These are phyloP conservation scores for Tauraco hartlaubi DNA, from an alignment of 2,797 vertebrate genomes.

Conservation along the genomic window DNA sequence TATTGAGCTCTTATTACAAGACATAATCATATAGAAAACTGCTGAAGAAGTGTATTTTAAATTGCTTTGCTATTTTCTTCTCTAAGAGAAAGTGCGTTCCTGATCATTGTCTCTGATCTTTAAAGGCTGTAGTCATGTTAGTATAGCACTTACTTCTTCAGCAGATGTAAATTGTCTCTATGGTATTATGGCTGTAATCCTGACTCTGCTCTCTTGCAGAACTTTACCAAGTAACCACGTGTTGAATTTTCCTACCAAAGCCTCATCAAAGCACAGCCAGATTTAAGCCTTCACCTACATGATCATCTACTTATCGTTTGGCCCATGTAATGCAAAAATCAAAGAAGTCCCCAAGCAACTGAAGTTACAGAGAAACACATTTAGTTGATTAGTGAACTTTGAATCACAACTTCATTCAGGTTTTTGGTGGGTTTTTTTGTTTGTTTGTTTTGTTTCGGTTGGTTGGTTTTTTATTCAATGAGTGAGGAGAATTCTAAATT, in stretches of 20 bases:
- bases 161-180: not conserved
- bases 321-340: not conserved
- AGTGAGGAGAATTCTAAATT: not conserved
- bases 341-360: not conserved
- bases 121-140: not conserved
- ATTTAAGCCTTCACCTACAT: not conserved
- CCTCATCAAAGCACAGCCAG: not conserved
- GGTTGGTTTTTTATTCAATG: not conserved
- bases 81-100: not conserved
- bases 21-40: constrained; percentile 31
- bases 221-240: not conserved
- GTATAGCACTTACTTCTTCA: not conserved
- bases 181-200: not conserved
- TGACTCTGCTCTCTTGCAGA: not conserved
- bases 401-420: not conserved
- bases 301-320: not conserved
- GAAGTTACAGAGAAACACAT: not conserved
- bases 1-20: constrained; percentile 17
- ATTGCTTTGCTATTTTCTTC: constrained; percentile 38
- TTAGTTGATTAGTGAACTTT: not conserved
- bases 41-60: constrained; percentile 44
- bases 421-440: not conserved
- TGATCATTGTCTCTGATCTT: constrained; percentile 22
- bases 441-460: not conserved
- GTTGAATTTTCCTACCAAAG: not conserved